Evolutionary conservation across 2,888 invertebrate species (phyloP), one percentile per base, ranked within the genome.

Genomic region (Ferrisia virgata): DNA sequence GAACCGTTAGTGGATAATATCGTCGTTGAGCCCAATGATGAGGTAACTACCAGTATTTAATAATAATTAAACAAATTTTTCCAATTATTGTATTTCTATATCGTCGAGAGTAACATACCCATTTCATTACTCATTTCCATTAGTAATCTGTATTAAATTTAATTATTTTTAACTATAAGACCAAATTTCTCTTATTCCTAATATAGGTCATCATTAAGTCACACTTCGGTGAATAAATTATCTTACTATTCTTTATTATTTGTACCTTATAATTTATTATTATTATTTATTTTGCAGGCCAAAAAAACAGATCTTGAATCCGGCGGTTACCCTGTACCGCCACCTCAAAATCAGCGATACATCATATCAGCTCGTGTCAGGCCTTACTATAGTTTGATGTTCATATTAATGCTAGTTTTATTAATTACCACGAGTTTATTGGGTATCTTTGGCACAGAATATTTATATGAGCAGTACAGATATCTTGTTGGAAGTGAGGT

Each of bases 1-100:
- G 90, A 92, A 87, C 93, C 94, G 80, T 89, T 94, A 87, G 92
- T 93, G 64, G 90, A 91, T 84, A 90, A 90, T 87, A 90, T 90
- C 85, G 89, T 89, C 85, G 87, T 89, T 84, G 88, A 87, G 72
- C 84, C 85, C 28, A 58, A 85, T 0, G 18, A 53, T 8, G 85
- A 82, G 84, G 87, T 87, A 84, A 86, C 2, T n/a, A 39, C 25
- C 2, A 28, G 9, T 79, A 22, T 25, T 25, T 22, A 64, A 15
- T 64, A 64, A 28, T 64, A 64, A 64, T 28, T 64, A 28, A 9
- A 13, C 11, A 6, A 4, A 9, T 6, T 22, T 53, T 22, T 22
- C 4, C 22, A 22, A 47, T 53, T 53, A 53, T 11, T 22, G 1
- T 8, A 11, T 18, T 53, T 22, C 22, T 22, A 22, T 53, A 8